Evolutionary conservation across 2,888 invertebrate genomes (phyloP), one percentile per base, ranked within the genome.

Genomic region (Cataglyphis livida): DNA sequence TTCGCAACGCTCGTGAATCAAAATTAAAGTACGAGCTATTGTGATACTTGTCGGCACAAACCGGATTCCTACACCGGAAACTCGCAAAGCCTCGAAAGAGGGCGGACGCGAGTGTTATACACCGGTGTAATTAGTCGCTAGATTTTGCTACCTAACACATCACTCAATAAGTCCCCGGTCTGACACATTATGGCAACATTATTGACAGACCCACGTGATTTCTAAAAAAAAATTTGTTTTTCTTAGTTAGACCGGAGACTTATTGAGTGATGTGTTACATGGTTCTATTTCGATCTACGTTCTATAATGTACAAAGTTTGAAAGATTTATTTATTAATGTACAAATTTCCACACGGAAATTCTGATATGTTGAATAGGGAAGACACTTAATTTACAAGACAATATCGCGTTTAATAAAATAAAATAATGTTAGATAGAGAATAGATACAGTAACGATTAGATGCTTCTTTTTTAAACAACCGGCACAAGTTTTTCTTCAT

Each of bases 1-100:
- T 44, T 51, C 21, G 38, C 65, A 21, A 48, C 44, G 68, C 78
- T 78, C 68, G 68, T 68, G 78, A 78, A 78, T 68, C 68, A 78
- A 59, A 78, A 68, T 68, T 68, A 78, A 44, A 38, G 70, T 79
- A 61, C 44, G 61, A 70, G 70, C 61, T 59, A 70, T 68, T 59
- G 51, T 51, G n/a, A 59, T 61, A 48, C 41, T 32, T 35, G 68
- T 48, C 65, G 62, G 25, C 35, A 25, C 51, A 21, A 68, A 78
- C 59, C 78, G 70, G 32, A 68, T 70, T 28, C n/a, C 41, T 41
- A 10, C 54, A n/a, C 54, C 59, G 70, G 59, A 79, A 70, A 44
- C 41, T 66, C 28, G 66, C 28, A 6, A 54, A 64, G 65, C 18
- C 65, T 25, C 54, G 44, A 78, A 70, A 59, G 78, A 68, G 70